Evolutionary conservation across 2,113 vertebrate genomes (phyloP), one percentile per base, ranked within the genome.

Genomic region (Plestiodon gilberti): DNA sequence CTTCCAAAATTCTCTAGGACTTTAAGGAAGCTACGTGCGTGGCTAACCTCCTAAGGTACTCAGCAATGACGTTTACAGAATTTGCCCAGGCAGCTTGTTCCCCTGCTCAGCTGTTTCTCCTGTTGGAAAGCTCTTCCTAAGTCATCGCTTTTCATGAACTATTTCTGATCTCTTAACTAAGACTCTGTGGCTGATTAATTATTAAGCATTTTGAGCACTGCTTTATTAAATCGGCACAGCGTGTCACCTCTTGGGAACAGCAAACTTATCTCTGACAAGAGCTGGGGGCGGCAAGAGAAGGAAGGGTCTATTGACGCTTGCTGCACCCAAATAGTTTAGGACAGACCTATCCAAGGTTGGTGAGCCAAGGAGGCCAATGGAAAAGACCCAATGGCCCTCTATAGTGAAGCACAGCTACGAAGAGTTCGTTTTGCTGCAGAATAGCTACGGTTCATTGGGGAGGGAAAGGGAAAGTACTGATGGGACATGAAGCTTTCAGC

Each of bases 121-220:
- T 73, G 17, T 17, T 70, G 28, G 52, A 3, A 73, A 74, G 4
- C 40, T 75, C 17, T 23, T 71, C 17, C 55, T 83, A 14, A 70
- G 30, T 17, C 65, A n/a, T 71, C 20, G 40, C 59, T 35, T 48
- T 73, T 43, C 62, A 86, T 79, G 67, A 59, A 71, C 38, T 59
- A 43, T 35, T 86, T 73, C 55, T 57, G 65, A 78, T 69, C 33
- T 43, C 28, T 86, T 86, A 71, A 73, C 77, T 73, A 86, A 80
- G 67, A 80, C 59, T 73, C 9, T 40, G 38, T 62, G 38, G 38
- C 78, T 73, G 67, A 73, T 86, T n/a, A 80, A 86, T 80, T 86
- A 33, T 86, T 86, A 61, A 86, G 77, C 48, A 71, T 86, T 86
- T 61, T 61, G 55, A 79, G 52, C 76, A 67, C 20, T 23, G 30